Evolutionary conservation across 2,797 vertebrate genomes (phyloP), one percentile per base, ranked within the genome.

Genomic region (Oreochromis grahami): DNA sequence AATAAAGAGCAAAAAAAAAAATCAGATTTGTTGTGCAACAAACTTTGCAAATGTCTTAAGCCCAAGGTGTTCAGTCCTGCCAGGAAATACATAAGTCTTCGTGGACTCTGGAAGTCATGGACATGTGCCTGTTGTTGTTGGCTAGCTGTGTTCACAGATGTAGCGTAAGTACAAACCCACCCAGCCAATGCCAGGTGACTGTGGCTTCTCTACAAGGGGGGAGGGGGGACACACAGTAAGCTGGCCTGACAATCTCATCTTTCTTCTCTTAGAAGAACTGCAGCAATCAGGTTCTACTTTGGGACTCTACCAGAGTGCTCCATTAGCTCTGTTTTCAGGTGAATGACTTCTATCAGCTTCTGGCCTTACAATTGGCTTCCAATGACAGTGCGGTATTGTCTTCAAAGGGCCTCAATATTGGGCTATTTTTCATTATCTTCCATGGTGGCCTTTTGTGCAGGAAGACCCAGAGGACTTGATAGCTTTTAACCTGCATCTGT

Each of bases 61-160:
- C 63, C 83, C 79, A 32, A 84, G 78, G 79, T 90, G 80, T 85
- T 80, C 79, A 29, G 72, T 81, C 52, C 55, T 87, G 87, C 92
- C 91, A 93, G 86, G 84, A 92, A 88, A 91, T 84, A 91, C 85
- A 91, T 15, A 78, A 89, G 43, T 76, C 79, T 77, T 79, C 53
- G 52, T 86, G 86, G 45, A 84, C 78, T 91, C 41, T 86, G 51
- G 45, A 84, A 79, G 84, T 78, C 80, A 79, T 76, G 80, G 45
- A 74, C 6, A 50, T 50, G 26, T 50, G 45, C 70, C 70, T 74
- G 45, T 1, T 74, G 43, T 88, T 85, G 78, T 88, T 92, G 89
- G 93, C 87, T 26, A 79, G 65, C 83, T 78, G 58, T 56, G 72
- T 76, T 15, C 70, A 88, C 91, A 93, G 88, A 89, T 91, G 89